Percentiles rank a stretch among this genome's conserved stretches.
Evolutionary conservation across 64 coral and sea anemone species (phyloP).

Genomic region (Porites australiensis): DNA sequence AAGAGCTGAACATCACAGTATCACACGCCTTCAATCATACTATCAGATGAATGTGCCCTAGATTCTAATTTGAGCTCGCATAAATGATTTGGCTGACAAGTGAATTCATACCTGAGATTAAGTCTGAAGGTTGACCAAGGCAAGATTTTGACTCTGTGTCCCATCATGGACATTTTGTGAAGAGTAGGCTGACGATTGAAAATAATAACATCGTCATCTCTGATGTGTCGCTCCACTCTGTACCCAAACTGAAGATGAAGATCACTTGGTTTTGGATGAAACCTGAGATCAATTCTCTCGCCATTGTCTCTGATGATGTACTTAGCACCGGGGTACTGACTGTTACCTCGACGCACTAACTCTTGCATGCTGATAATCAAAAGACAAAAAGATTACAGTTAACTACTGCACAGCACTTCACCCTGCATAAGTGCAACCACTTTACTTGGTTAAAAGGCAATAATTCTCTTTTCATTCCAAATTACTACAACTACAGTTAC

Average conservation of each 20-base stretch:
- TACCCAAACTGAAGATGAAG: constrained; percentile 99
- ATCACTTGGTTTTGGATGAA: constrained; percentile 98
- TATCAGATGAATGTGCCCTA: too few species aligned
- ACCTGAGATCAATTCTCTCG: constrained; percentile 94
- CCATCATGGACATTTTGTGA: constrained; percentile 99
- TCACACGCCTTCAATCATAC: too few species aligned
- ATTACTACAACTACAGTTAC: not conserved
- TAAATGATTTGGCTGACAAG: not conserved
- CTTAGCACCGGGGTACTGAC: constrained; percentile 96
- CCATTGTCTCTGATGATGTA: constrained; percentile 99
- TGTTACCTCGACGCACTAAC: constrained; percentile 90
- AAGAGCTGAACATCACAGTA: too few species aligned
- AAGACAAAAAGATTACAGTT: not conserved
- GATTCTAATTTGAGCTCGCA: too few species aligned
- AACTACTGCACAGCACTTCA: too few species aligned
- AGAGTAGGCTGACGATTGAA: constrained; percentile 99
- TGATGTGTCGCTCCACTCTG: constrained; percentile 96
- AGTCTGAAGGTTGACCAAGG: constrained; percentile 99
- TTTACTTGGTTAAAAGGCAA: too few species aligned
- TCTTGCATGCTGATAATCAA: constrained; percentile 84
- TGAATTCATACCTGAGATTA: constrained; percentile 85
- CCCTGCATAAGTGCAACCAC: too few species aligned
- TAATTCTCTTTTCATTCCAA: too few species aligned
- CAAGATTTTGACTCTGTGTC: constrained; percentile 95
- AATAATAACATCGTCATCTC: constrained; percentile 97